Evolutionary conservation across 2,113 vertebrate species (phyloP).

Genomic region (Mirza zaza): DNA sequence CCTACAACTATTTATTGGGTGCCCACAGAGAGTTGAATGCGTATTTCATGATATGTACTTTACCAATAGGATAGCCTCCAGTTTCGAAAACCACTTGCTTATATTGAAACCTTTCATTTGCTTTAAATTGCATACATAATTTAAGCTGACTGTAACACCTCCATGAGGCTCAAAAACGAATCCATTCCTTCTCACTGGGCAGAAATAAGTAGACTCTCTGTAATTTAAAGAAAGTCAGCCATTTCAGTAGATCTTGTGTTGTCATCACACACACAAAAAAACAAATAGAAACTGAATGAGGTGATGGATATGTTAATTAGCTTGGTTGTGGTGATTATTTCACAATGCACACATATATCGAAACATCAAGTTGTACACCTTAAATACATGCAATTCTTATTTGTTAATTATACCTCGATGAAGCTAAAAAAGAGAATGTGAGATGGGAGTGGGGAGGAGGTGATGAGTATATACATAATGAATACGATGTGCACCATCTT

Average conservation of each 20-base stretch:
- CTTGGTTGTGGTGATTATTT: neutral
- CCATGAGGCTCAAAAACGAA: conserved; percentile 43
- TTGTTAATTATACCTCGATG: neutral
- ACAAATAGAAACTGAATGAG: neutral
- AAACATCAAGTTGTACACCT: neutral
- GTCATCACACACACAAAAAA: neutral
- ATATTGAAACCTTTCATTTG: conserved; percentile 52
- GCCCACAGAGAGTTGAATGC: neutral
- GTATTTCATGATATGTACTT: conserved; percentile 30
- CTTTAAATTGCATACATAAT: conserved; percentile 64
- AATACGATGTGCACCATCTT: too few species aligned
- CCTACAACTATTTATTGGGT: neutral
- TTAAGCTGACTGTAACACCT: conserved; percentile 47
- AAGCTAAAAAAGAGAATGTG: neutral
- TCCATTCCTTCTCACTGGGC: conserved; percentile 46
- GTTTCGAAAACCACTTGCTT: conserved; percentile 48
- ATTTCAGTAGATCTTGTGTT: conserved; percentile 41
- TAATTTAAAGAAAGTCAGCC: conserved; percentile 53
- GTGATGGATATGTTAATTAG: conserved; percentile 3
- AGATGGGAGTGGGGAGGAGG: too few species aligned
- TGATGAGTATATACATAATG: too few species aligned
- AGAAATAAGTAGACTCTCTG: conserved; percentile 48
- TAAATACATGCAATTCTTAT: neutral
- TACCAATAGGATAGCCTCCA: conserved; percentile 7
- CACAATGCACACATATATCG: neutral